Percentiles rank a stretch among this genome's conserved stretches.
phyloP scores from a whole-genome alignment of 2,888 invertebrate species.

The Stegophylla sp. region DNA sequence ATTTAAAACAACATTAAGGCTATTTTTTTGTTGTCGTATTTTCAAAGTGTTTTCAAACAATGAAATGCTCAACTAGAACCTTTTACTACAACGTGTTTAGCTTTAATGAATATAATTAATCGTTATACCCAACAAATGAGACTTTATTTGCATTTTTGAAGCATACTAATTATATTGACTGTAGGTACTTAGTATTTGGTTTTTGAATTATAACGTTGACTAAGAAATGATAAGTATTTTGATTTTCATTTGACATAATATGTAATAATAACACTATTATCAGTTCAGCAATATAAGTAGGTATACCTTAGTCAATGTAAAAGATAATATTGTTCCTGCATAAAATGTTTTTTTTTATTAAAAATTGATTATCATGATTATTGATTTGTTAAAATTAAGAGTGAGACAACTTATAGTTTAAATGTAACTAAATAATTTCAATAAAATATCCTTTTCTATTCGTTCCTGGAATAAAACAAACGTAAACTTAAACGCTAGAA shows the following conservation, averaged over 20 bases:
- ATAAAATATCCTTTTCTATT: neutral
- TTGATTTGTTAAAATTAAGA: neutral
- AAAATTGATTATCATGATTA: neutral
- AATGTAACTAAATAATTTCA: neutral
- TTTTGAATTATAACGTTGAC: neutral
- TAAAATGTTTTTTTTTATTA: neutral
- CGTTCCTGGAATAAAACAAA: neutral
- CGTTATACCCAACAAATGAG: too few relatives aligned
- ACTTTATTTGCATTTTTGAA: neutral
- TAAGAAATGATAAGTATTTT: too few relatives aligned
- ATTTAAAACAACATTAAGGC: too few relatives aligned
- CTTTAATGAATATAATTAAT: neutral
- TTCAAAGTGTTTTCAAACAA: too few relatives aligned
- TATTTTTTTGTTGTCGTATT: too few relatives aligned
- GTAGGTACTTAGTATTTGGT: neutral
- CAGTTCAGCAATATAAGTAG: too few relatives aligned
- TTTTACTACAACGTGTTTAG: neutral
- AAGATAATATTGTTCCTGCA: too few relatives aligned
- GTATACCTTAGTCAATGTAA: too few relatives aligned
- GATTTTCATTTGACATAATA: too few relatives aligned
- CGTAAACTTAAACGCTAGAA: neutral
- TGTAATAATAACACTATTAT: too few relatives aligned
- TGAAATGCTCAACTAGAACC: neutral
- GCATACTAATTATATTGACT: neutral
- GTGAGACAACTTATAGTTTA: neutral